Conservation (phyloP, 64 coral and sea anemone species). For the Montipora foliosa region DNA sequence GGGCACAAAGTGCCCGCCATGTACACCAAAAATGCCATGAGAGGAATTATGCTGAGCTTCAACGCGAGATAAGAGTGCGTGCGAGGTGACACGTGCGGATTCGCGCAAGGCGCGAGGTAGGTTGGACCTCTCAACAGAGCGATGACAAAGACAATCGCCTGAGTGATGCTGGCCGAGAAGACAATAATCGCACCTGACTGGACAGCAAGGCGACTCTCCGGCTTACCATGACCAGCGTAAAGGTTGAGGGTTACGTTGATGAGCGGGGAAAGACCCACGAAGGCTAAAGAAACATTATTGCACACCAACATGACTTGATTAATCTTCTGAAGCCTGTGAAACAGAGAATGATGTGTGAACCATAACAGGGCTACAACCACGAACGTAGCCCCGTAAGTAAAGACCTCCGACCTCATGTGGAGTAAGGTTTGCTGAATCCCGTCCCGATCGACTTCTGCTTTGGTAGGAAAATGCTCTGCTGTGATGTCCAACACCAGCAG, state of each 20-base stretch:
- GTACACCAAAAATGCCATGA: conserved; percentile 75
- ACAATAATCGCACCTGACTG: conserved; percentile 81
- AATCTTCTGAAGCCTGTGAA: conserved; percentile 91
- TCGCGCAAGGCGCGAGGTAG: conserved; percentile 56
- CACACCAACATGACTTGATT: conserved; percentile 92
- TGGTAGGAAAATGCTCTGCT: conserved; percentile 84
- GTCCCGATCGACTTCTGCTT: conserved; percentile 48
- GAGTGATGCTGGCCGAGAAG: conserved; percentile 76
- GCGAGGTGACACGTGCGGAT: conserved; percentile 68
- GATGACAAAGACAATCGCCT: conserved; percentile 80
- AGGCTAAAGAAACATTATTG: conserved; percentile 94
- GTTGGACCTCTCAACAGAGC: conserved; percentile 73
- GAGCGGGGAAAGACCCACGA: conserved; percentile 86
- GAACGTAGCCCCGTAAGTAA: conserved; percentile 95
- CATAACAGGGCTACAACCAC: conserved; percentile 85
- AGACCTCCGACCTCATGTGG: conserved; percentile 77
- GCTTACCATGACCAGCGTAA: conserved; percentile 64
- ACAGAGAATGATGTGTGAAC: conserved; percentile 97
- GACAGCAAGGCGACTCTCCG: conserved; percentile 71
- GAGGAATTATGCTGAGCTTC: conserved; percentile 84
- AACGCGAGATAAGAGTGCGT: conserved; percentile 85
- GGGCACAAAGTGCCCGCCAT: conserved; percentile 38
- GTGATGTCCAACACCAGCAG: conserved; percentile 92
- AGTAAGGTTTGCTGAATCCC: conserved; percentile 76
- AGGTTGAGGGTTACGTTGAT: conserved; percentile 80